phyloP scores from a whole-genome alignment of 2,888 invertebrate genomes.

The Harpalus rubripes region DNA sequence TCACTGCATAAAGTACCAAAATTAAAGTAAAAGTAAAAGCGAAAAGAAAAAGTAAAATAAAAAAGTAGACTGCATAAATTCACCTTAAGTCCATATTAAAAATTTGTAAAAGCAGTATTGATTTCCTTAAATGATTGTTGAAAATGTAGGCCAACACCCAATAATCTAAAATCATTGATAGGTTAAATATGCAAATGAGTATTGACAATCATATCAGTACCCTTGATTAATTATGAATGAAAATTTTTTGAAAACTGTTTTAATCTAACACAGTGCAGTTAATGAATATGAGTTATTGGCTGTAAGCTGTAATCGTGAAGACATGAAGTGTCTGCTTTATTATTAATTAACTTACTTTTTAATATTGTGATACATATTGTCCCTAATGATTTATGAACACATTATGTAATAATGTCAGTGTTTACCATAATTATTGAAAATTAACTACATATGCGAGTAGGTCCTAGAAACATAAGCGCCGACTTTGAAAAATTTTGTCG shows the following conservation, averaged over 20 bases:
- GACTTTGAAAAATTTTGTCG: no score
- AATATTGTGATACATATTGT: background rate
- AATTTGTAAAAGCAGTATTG: background rate
- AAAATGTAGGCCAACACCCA: conserved; percentile 15
- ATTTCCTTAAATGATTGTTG: conserved; percentile 6
- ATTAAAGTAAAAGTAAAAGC: no score
- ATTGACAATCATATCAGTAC: conserved; percentile 31
- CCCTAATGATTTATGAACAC: background rate
- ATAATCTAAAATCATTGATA: conserved; percentile 31
- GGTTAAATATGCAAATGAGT: conserved; percentile 40
- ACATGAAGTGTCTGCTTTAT: conserved; percentile 2
- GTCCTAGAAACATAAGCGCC: background rate
- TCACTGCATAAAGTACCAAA: no score
- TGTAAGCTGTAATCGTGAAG: conserved; percentile 14
- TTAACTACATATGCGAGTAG: background rate
- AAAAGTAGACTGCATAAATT: no score
- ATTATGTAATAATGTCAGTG: background rate
- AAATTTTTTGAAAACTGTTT: conserved; percentile 14
- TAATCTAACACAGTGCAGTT: conserved; percentile 17
- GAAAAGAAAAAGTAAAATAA: no score
- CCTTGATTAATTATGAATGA: conserved; percentile 26
- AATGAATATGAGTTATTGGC: background rate
- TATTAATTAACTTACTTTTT: conserved; percentile 8
- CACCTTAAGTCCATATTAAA: no score
- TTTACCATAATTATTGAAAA: background rate